Conservation (phyloP, 2,888 invertebrate genomes). For the Autographa gamma region DNA sequence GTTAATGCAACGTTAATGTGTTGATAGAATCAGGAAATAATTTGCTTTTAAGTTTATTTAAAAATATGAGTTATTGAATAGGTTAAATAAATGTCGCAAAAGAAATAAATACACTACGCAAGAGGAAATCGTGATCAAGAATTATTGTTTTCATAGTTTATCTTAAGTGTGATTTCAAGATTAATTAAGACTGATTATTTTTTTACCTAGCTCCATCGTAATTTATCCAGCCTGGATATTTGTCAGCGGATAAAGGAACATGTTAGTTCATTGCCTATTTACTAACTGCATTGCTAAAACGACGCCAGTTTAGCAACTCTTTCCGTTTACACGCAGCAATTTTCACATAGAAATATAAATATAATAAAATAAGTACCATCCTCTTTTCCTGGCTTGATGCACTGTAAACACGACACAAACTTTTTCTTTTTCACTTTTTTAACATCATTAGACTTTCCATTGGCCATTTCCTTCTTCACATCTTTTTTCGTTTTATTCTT, state of each 20-base stretch:
- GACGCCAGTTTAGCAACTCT: conserved; percentile 30
- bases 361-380: conserved; percentile 70
- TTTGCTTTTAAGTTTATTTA: no score
- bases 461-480: conserved; percentile 71
- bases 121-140: no score
- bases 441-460: conserved; percentile 79
- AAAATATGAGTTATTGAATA: no score
- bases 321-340: conserved; percentile 25
- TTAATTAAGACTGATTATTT: neutral
- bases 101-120: no score
- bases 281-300: conserved; percentile 29
- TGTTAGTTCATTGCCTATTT: conserved; percentile 34
- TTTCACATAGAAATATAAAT: conserved; percentile 24
- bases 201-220: neutral
- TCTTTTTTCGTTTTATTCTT: conserved; percentile 77
- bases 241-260: conserved; percentile 26
- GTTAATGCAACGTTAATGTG: neutral
- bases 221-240: conserved; percentile 15
- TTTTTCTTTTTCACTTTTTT: conserved; percentile 87
- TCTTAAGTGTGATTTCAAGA: no score
- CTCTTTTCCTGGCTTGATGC: conserved; percentile 85
- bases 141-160: no score
- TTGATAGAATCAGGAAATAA: no score
- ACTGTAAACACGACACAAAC: conserved; percentile 87
- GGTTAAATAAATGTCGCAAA: no score